Evolutionary conservation across 2,888 invertebrate species (phyloP).

Genomic region (Amphipyra tragopoginis): DNA sequence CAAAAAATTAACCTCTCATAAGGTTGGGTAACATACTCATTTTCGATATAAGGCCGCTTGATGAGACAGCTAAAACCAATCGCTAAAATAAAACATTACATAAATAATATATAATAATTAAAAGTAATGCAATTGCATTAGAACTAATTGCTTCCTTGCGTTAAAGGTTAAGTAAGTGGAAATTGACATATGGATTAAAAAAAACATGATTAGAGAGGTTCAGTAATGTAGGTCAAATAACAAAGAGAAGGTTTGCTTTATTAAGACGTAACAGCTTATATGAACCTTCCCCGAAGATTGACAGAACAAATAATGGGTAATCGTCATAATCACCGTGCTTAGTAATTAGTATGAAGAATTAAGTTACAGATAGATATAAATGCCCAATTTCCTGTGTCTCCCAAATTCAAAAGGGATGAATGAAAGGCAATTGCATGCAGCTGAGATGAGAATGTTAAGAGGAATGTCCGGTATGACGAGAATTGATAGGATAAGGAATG

Average conservation of each 20-base stretch:
- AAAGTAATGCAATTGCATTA: constrained; percentile 53
- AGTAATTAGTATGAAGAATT: too few relatives aligned
- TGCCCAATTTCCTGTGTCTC: too few relatives aligned
- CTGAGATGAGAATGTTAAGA: too few relatives aligned
- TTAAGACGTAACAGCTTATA: neutral
- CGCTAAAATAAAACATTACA: constrained; percentile 20
- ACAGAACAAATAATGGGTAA: neutral
- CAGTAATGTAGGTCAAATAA: constrained; percentile 37
- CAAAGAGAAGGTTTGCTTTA: constrained; percentile 7
- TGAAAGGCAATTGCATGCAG: too few relatives aligned
- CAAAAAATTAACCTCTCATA: constrained; percentile 11
- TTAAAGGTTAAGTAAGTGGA: constrained; percentile 50
- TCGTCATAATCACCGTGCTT: too few relatives aligned
- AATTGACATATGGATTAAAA: constrained; percentile 41
- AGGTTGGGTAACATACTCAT: constrained; percentile 10
- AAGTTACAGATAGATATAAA: too few relatives aligned
- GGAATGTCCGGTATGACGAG: too few relatives aligned
- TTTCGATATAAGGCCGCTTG: neutral
- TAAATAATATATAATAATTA: constrained; percentile 19
- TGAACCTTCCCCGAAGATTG: neutral
- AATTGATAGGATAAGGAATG: too few relatives aligned
- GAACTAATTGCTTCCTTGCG: constrained; percentile 60
- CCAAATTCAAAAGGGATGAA: too few relatives aligned
- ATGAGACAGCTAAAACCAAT: constrained; percentile 12
- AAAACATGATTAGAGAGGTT: constrained; percentile 38